These are phyloP conservation scores for Callipepla squamata DNA, from an alignment of 2,113 vertebrate species.

Conservation along the genomic window DNA sequence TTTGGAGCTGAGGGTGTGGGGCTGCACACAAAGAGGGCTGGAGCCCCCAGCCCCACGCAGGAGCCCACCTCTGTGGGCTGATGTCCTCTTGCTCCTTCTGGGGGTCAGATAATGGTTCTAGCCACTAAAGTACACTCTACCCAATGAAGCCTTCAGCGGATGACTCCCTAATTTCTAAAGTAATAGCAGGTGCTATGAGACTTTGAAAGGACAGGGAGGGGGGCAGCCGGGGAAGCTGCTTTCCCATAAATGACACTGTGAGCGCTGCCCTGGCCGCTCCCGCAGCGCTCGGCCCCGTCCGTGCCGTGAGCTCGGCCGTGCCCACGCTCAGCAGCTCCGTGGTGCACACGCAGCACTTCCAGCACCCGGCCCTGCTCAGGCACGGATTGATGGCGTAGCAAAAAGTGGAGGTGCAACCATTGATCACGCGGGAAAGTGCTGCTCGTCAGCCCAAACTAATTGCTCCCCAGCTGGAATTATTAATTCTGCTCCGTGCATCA, in stretches of 20 bases:
- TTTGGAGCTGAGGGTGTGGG: not conserved
- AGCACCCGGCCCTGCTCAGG: fast-evolving
- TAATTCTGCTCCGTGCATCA: not conserved
- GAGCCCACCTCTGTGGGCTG: not conserved
- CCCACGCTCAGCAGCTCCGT: not conserved
- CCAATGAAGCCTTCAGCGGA: not conserved
- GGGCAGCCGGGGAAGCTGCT: not conserved
- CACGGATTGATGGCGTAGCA: conserved; percentile 11
- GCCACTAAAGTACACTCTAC: not conserved
- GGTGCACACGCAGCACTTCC: not conserved
- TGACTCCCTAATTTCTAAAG: not conserved
- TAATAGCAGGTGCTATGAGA: not conserved
- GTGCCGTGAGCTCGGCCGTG: too few species aligned
- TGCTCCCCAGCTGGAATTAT: conserved; percentile 15
- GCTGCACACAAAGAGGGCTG: not conserved
- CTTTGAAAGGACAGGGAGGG: fast-evolving
- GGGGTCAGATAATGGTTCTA: not conserved
- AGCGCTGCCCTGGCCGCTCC: too few species aligned
- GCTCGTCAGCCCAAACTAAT: conserved; percentile 14
- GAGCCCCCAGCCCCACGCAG: fast-evolving
- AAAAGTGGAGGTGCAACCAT: conserved; percentile 16
- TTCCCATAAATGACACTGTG: not conserved
- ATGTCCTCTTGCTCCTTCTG: not conserved
- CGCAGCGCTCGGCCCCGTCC: too few species aligned
- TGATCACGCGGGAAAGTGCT: conserved; percentile 10